Conservation (phyloP, 2,797 vertebrate genomes). For the Epinephelus awoara region DNA sequence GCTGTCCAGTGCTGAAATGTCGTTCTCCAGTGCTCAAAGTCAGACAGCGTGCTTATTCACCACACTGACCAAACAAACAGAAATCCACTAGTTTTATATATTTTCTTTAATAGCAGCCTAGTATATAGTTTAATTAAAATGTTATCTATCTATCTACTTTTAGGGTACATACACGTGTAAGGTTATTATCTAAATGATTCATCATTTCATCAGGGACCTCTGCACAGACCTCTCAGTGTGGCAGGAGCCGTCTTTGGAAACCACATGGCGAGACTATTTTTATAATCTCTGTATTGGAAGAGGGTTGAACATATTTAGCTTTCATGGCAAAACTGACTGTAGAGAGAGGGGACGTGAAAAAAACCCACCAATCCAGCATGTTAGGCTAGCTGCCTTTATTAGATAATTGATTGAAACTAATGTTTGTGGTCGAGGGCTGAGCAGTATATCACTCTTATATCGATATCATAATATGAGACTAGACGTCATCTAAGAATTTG, state of each 20-base stretch:
- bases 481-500: too few relatives aligned
- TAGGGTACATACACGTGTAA: not conserved
- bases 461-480: too few relatives aligned
- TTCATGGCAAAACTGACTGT: slow-evolving; percentile 9
- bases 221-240: slow-evolving; percentile 5
- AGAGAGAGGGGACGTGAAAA: slow-evolving; percentile 11
- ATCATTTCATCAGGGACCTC: slow-evolving; percentile 4
- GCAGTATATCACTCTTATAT: too few relatives aligned
- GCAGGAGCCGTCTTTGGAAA: slow-evolving; percentile 13
- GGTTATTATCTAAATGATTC: not conserved
- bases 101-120: not conserved
- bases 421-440: not conserved
- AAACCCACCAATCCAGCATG: not conserved
- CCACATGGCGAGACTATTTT: slow-evolving; percentile 39
- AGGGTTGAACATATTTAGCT: slow-evolving; percentile 57
- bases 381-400: not conserved
- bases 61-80: slow-evolving; percentile 13
- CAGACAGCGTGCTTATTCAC: slow-evolving; percentile 32
- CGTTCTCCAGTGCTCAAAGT: slow-evolving; percentile 74
- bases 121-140: too few relatives aligned
- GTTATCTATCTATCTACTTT: not conserved
- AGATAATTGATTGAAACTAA: not conserved
- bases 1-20: slow-evolving; percentile 84
- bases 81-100: not conserved
- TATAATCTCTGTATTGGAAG: slow-evolving; percentile 24